Conservation (phyloP, 2,888 invertebrate species). For the Orchestes rusci region DNA sequence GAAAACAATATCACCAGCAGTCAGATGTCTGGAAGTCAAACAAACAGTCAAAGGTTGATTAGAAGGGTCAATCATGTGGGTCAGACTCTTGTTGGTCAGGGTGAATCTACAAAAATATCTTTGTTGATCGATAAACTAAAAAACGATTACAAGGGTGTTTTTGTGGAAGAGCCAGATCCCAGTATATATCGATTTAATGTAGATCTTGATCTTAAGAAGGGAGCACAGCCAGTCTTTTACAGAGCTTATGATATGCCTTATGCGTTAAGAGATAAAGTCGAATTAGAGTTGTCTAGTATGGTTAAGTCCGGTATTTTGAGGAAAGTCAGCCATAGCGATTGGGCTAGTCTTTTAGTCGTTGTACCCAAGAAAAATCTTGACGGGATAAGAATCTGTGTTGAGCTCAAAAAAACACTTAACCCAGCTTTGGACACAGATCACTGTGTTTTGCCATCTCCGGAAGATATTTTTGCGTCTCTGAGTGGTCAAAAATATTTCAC, state of each 20-base stretch:
- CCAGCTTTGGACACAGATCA: slow-evolving; percentile 6
- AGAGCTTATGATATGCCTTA: slow-evolving; percentile 7
- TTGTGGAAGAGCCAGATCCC: neutral
- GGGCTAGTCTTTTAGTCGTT: slow-evolving; percentile 1
- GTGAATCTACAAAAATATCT: neutral
- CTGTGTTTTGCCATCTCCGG: slow-evolving; percentile 3
- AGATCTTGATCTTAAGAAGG: slow-evolving; percentile 1
- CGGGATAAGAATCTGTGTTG: slow-evolving; percentile 6
- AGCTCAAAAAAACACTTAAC: slow-evolving; percentile 7
- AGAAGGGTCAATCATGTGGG: too few relatives aligned
- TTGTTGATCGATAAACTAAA: neutral
- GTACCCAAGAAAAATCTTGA: slow-evolving; percentile 1
- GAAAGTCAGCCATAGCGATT: slow-evolving; percentile 1
- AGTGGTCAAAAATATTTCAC: slow-evolving; percentile 7
- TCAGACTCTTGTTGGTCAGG: too few relatives aligned
- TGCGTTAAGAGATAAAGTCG: slow-evolving; percentile 4
- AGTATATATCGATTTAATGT: neutral
- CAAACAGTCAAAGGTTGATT: neutral
- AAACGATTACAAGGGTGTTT: neutral
- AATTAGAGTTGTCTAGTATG: slow-evolving; percentile 3
- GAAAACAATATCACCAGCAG: too few relatives aligned
- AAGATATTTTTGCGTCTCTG: slow-evolving; percentile 1
- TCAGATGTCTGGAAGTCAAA: too few relatives aligned
- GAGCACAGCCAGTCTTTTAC: slow-evolving; percentile 5
- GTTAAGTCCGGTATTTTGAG: slow-evolving; percentile 13